Evolutionary conservation across 2,888 invertebrate genomes (phyloP).

Genomic region (Agonopterix alstromeriana): DNA sequence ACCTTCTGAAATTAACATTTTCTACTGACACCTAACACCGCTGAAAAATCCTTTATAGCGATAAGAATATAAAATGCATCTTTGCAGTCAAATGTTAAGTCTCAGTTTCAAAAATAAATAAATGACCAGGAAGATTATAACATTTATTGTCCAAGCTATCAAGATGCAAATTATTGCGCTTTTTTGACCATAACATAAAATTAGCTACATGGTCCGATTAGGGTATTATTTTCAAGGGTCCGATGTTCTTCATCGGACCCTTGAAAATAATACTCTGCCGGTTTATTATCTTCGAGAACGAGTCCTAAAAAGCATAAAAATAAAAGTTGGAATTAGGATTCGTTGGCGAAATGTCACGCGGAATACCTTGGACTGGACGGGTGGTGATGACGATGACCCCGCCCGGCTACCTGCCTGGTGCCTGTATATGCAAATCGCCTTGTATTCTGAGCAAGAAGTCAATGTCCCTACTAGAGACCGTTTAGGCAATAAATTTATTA

Average conservation of each 20-base stretch:
- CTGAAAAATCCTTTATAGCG: no score
- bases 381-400: constrained; percentile 54
- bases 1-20: constrained; percentile 1
- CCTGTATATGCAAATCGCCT: constrained; percentile 66
- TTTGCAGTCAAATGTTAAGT: no score
- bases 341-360: constrained; percentile 57
- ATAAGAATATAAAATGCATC: no score
- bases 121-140: no score
- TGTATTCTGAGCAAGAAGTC: constrained; percentile 56
- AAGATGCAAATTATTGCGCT: constrained; percentile 2
- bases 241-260: constrained; percentile 16
- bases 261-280: constrained; percentile 10
- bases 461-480: constrained; percentile 43
- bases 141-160: neutral
- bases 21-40: no score
- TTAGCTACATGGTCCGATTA: constrained; percentile 17
- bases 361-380: constrained; percentile 55
- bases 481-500: constrained; percentile 56
- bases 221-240: no score
- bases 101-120: no score
- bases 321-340: constrained; percentile 41
- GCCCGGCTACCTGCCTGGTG: constrained; percentile 59
- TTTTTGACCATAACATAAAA: constrained; percentile 13
- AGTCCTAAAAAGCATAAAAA: constrained; percentile 24
- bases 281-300: constrained; percentile 3